A percentile compares a stretch with the other conserved stretches of the same genome.
Evolutionary conservation across 2,113 vertebrate species (phyloP).

Genomic region (Gobiocypris rarus): DNA sequence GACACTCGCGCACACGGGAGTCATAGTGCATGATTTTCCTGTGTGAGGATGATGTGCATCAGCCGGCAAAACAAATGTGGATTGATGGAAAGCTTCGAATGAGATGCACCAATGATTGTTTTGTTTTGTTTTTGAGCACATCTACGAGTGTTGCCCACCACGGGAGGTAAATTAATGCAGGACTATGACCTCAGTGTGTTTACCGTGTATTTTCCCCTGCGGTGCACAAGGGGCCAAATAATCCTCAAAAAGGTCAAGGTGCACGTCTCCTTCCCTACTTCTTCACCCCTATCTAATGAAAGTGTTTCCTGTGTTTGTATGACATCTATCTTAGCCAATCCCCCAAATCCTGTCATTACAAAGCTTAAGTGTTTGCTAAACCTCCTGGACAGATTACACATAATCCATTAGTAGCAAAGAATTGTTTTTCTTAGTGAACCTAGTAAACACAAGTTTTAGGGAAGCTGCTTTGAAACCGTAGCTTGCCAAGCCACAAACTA

Average conservation of each 20-base stretch:
- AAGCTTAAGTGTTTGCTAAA: background rate
- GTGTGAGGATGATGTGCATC: constrained; percentile 54
- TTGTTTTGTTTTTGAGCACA: constrained; percentile 16
- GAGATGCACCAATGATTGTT: background rate
- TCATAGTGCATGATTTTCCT: constrained; percentile 64
- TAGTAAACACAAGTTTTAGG: background rate
- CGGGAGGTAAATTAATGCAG: background rate
- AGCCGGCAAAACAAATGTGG: constrained; percentile 20
- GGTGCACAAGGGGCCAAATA: constrained; percentile 11
- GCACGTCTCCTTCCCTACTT: background rate
- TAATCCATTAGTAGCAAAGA: background rate
- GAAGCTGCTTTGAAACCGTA: background rate
- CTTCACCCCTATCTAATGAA: constrained; percentile 8
- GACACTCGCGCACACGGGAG: constrained; percentile 67
- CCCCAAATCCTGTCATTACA: background rate
- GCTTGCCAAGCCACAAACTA: background rate
- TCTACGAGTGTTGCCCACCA: background rate
- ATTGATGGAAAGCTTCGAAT: constrained; percentile 36
- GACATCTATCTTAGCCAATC: background rate
- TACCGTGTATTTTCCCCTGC: background rate
- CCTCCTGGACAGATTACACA: constrained; percentile 11
- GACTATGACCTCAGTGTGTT: background rate
- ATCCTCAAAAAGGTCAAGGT: constrained; percentile 7
- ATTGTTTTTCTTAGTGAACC: background rate
- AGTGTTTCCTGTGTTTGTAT: constrained; percentile 13